Evolutionary conservation across 2,797 vertebrate genomes (phyloP).

Genomic region (Sardinella longiceps): DNA sequence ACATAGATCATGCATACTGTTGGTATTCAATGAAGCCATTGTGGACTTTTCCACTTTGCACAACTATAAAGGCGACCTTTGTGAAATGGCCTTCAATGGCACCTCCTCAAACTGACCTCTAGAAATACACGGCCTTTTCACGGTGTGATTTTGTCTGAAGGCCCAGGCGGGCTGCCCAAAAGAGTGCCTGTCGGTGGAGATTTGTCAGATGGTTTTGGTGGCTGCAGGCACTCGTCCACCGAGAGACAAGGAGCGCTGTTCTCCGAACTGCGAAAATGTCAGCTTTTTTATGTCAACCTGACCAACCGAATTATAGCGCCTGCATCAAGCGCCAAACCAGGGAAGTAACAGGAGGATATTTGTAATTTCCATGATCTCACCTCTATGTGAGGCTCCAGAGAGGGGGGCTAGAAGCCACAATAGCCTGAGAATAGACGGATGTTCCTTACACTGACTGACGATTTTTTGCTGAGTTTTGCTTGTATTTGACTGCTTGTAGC

Average conservation of each 20-base stretch:
- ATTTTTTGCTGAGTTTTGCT: background rate
- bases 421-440: background rate
- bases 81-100: conserved; percentile 56
- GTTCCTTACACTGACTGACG: background rate
- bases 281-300: conserved; percentile 20
- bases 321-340: background rate
- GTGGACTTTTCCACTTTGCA: conserved; percentile 50
- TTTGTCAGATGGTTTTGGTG: conserved; percentile 41
- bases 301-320: background rate
- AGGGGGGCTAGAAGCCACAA: background rate
- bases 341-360: background rate
- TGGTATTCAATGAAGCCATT: conserved; percentile 61
- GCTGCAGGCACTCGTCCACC: background rate
- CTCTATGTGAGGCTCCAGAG: background rate
- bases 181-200: conserved; percentile 58
- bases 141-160: conserved; percentile 59
- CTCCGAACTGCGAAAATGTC: background rate
- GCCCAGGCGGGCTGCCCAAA: conserved; percentile 51
- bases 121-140: conserved; percentile 60
- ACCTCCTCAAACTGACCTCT: conserved; percentile 61
- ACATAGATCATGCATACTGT: conserved; percentile 58
- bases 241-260: background rate
- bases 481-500: no score
- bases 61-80: conserved; percentile 63
- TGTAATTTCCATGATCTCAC: background rate